Conservation (phyloP, 2,113 vertebrate species). For the Euleptes europaea region DNA sequence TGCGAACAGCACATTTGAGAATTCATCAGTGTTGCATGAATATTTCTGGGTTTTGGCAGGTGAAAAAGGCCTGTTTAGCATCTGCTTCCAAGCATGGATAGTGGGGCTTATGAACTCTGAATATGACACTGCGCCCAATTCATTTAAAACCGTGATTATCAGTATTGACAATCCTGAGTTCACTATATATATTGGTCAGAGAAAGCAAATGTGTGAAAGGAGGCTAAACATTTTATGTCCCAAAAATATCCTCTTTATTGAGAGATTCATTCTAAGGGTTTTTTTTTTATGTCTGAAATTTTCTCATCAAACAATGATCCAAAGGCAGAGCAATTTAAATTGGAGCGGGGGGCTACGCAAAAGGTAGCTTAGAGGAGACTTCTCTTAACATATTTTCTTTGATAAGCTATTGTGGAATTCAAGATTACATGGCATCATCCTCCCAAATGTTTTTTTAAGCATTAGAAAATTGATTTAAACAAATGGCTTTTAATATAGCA, state of each 20-base stretch:
- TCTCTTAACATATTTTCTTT: not conserved
- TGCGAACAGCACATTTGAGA: not conserved
- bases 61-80: not conserved
- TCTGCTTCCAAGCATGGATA: not conserved
- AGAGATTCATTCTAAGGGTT: not conserved
- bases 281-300: not conserved
- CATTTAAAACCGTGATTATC: not conserved
- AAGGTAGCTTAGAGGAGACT: not conserved
- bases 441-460: not conserved
- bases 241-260: not conserved
- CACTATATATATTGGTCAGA: not conserved
- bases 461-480: not conserved
- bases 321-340: not conserved
- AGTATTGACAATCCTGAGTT: not conserved
- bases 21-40: slow-evolving; percentile 11
- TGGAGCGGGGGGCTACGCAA: not conserved
- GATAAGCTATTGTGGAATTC: not conserved
- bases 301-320: not conserved
- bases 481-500: not conserved
- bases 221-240: not conserved
- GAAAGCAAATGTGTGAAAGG: not conserved
- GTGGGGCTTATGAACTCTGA: not conserved
- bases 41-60: slow-evolving; percentile 3
- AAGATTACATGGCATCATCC: not conserved
- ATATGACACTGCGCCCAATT: not conserved